Evolutionary conservation across 2,888 invertebrate species (phyloP).

Genomic region (Pyrgus malvae): DNA sequence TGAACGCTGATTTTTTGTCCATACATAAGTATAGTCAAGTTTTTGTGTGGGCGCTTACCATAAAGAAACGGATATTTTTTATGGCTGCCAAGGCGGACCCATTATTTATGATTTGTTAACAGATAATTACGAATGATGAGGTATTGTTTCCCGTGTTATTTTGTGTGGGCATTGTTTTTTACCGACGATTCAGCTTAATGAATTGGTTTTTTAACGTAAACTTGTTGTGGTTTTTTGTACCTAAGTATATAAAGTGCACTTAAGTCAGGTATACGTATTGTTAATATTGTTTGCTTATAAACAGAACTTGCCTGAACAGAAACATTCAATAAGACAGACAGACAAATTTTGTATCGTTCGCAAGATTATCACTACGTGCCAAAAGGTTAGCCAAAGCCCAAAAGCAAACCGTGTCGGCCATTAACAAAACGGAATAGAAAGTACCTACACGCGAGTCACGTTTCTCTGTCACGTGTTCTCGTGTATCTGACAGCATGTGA

Average conservation of each 20-base stretch:
- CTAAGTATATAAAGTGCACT: not conserved
- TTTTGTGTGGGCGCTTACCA: slow-evolving; percentile 52
- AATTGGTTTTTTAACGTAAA: slow-evolving; percentile 8
- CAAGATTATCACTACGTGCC: too few relatives aligned
- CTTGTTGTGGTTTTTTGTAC: not conserved
- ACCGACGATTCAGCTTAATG: not conserved
- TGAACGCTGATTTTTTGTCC: slow-evolving; percentile 45
- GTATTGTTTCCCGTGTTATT: slow-evolving; percentile 38
- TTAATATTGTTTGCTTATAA: too few relatives aligned
- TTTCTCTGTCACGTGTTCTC: not conserved
- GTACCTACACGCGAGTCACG: slow-evolving; percentile 5
- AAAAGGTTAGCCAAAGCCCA: not conserved
- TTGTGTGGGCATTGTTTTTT: slow-evolving; percentile 37
- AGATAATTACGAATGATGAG: slow-evolving; percentile 64
- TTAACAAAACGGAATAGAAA: not conserved
- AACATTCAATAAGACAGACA: too few relatives aligned
- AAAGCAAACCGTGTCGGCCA: slow-evolving; percentile 2
- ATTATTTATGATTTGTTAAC: slow-evolving; percentile 69
- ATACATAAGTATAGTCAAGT: slow-evolving; percentile 43
- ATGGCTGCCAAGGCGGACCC: slow-evolving; percentile 57
- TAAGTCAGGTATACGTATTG: too few relatives aligned
- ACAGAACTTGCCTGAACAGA: too few relatives aligned
- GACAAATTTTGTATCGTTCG: too few relatives aligned
- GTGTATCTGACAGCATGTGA: too few relatives aligned
- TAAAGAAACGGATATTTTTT: slow-evolving; percentile 55